Evolutionary conservation across 2,888 invertebrate species (phyloP), one percentile per base, ranked within the genome.

Genomic region (Drosophila paramelanica): DNA sequence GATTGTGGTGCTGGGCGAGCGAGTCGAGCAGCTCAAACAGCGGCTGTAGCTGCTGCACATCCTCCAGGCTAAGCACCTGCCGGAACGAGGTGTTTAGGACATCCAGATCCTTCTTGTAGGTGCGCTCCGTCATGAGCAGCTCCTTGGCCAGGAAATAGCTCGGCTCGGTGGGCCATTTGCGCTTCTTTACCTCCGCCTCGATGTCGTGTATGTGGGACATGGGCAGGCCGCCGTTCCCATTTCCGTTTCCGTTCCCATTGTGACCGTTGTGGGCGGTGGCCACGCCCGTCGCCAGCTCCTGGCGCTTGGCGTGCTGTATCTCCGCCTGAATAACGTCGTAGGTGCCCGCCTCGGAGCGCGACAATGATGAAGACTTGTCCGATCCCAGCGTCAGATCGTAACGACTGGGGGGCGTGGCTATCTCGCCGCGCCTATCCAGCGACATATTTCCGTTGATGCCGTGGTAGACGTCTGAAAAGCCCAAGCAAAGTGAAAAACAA

Each of bases 81-180:
- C 96, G 94, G 84, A 96, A 95, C 94, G 95, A 96, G 91, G 96
- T 94, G 91, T 97, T 97, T 70, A 98, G 94, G 43, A 98, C 96
- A 91, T 98, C 98, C 81, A 99, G 93, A 91, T 99, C 98, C 89
- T 98, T 96, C 90, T 97, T 97, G 92, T 98, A 98, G 0, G 98
- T 98, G 79, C 98, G 94, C 91, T 99, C 98, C 0, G 98, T 98
- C 97, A 98, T 98, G 58, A 98, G 94, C 80, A 99, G 94, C 93
- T 99, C 98, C 92, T 98, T 98, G 53, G 96, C 96, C 78, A 98
- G 95, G 91, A 96, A 97, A 92, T 97, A 97, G 17, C 95, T 95
- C 88, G 94, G 95, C 85, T 96, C 96, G 3, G 94, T 94, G 1
- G 95, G 94, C 93, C 94, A 94, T 79, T 94, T 93, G 45, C 91